phyloP scores from a whole-genome alignment of 2,797 vertebrate species.

The Geotrypetes seraphini region DNA sequence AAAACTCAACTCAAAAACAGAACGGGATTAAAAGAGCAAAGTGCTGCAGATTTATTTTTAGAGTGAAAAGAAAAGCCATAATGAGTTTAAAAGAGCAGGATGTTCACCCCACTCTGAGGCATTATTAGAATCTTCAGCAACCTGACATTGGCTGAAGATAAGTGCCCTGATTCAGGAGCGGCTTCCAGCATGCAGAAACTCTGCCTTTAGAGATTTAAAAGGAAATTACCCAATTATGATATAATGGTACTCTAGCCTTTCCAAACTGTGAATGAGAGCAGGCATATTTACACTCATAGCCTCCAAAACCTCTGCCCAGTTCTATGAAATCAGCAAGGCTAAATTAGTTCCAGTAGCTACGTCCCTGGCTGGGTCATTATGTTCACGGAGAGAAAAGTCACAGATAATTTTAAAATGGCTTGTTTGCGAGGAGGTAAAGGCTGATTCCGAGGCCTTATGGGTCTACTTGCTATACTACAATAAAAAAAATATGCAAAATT shows the following conservation, averaged over 20 bases:
- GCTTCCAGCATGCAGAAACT: constrained; percentile 9
- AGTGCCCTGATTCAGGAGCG: not conserved
- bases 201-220: constrained; percentile 26
- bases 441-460: too few relatives aligned
- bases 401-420: too few relatives aligned
- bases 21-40: constrained; percentile 2
- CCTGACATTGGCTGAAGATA: constrained; percentile 9
- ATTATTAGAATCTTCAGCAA: constrained; percentile 12
- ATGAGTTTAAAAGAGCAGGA: constrained; percentile 8
- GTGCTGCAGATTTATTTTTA: constrained; percentile 6
- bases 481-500: too few relatives aligned
- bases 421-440: too few relatives aligned
- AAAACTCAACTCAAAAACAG: too few relatives aligned
- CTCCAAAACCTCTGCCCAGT: constrained; percentile 32
- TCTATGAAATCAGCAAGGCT: constrained; percentile 25
- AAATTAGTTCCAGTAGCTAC: constrained; percentile 29
- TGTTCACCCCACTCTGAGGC: not conserved
- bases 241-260: constrained; percentile 26
- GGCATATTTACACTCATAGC: constrained; percentile 31
- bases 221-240: constrained; percentile 43
- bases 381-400: too few relatives aligned
- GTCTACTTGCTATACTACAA: too few relatives aligned
- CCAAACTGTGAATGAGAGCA: constrained; percentile 30
- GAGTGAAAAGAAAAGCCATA: not conserved
- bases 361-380: too few relatives aligned